Base-by-base conservation (phyloP, 2,113 vertebrate species). In the Elephas maximus region DNA sequence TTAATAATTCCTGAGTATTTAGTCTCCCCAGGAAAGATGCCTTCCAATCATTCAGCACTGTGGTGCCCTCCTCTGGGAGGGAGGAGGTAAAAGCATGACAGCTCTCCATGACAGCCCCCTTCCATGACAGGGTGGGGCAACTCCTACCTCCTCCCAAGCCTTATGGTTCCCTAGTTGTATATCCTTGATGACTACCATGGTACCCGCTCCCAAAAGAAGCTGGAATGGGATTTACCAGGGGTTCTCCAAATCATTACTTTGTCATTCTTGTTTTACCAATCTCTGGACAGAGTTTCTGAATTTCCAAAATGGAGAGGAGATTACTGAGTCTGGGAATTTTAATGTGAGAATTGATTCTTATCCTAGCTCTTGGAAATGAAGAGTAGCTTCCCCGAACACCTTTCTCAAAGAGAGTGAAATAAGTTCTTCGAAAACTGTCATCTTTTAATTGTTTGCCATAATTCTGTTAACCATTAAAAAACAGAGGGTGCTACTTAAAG, bases 371-470 rank as follows among this genome's bases (percentile, higher is more conserved):
- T 37, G 60, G 51, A 95, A 90, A 77, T 62, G 53, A 74, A 94
- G 23, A 53, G 3, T 37, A 95, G 53, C 33, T 90, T 93, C 30
- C 26, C 11, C 33, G 91, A 20, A 65, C 37, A 33, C 23, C 57
- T 78, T 96, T 96, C 76, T 96, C 15, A 18, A 94, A 30, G 15
- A 9, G 7, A 94, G 20, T 78, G 41, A 97, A 91, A 62, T 67
- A 89, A 93, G 11, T 41, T 41, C 63, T 93, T 95, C 86, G 44
- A 91, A 97, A 97, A 87, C 60, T 73, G 33, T 65, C 62, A 74
- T 62, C 45, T 90, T 81, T 88, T n/a, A 93, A 88, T 80, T 74
- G 78, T 90, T 96, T 28, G 6, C 45, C 5, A 53, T 78, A 94
- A 88, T 67, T 83, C 45, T 63, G n/a, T 73, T 94, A 30, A 77